phyloP scores from a whole-genome alignment of 1,140 invertebrate genomes.

The Heliconius hermathena region DNA sequence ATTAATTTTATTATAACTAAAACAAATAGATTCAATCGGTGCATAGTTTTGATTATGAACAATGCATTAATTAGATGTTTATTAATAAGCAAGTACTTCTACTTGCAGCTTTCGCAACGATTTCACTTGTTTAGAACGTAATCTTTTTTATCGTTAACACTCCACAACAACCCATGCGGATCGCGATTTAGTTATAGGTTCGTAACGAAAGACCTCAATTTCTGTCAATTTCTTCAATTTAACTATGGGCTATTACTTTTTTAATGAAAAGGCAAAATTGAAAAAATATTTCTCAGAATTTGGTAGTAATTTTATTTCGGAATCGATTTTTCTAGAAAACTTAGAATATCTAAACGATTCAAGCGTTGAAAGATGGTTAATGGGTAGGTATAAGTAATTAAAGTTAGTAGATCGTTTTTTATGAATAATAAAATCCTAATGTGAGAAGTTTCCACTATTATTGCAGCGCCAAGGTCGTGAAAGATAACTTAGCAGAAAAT shows the following conservation, averaged over 20 bases:
- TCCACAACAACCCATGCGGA: conserved; percentile 4
- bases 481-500: conserved; percentile 11
- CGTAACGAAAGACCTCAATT: conserved; percentile 22
- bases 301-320: not conserved
- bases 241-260: not conserved
- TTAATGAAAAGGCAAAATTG: conserved; percentile 10
- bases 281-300: not conserved
- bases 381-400: not conserved
- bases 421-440: conserved; percentile 1
- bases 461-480: not conserved
- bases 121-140: conserved; percentile 7
- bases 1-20: not conserved
- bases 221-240: not conserved
- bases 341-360: conserved; percentile 34
- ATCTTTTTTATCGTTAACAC: conserved; percentile 10
- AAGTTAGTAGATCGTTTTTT: not conserved
- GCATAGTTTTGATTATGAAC: not conserved
- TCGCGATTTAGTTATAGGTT: conserved; percentile 25
- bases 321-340: not conserved
- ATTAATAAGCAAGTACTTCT: not conserved
- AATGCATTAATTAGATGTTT: conserved; percentile 3
- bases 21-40: not conserved
- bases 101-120: conserved; percentile 5
- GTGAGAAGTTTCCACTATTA: not conserved
- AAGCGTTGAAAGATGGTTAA: not conserved